A percentile compares a stretch with the other conserved stretches of the same genome.
Evolutionary conservation across 2,888 invertebrate species (phyloP).

Genomic region (Machimus rusticus): DNA sequence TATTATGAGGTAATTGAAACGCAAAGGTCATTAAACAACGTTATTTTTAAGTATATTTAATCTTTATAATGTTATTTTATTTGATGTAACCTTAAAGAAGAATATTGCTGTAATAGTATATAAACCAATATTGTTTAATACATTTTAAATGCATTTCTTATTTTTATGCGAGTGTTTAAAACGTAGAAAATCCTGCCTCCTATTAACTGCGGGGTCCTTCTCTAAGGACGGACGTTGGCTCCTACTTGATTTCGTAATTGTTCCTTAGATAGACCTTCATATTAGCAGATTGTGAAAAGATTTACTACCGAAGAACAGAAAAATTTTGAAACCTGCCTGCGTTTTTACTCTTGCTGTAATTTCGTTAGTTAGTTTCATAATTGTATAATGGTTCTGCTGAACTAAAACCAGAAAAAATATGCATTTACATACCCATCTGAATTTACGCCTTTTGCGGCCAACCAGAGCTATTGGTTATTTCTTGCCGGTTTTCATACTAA

Average conservation of each 20-base stretch:
- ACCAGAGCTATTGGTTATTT: too few species aligned
- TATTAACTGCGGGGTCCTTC: neutral
- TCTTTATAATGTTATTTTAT: conserved; percentile 45
- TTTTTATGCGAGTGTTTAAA: neutral
- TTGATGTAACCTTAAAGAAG: conserved; percentile 43
- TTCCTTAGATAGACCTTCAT: neutral
- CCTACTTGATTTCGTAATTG: neutral
- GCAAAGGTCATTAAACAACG: conserved; percentile 37
- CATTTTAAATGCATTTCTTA: conserved; percentile 34
- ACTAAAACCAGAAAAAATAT: too few species aligned
- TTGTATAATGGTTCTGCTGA: too few species aligned
- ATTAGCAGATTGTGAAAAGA: too few species aligned
- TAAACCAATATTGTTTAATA: conserved; percentile 39
- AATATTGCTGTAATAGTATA: conserved; percentile 44
- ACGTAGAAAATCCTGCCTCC: neutral
- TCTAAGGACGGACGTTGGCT: neutral
- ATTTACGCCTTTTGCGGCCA: too few species aligned
- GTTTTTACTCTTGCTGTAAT: too few species aligned
- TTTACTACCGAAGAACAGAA: too few species aligned
- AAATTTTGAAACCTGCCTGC: too few species aligned
- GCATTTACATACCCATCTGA: too few species aligned
- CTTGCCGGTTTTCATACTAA: too few species aligned
- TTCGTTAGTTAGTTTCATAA: too few species aligned
- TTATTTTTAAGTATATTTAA: conserved; percentile 46
- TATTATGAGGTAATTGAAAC: conserved; percentile 36